phyloP scores from a whole-genome alignment of 2,113 vertebrate genomes.

The Onychorhynchus coronatus region DNA sequence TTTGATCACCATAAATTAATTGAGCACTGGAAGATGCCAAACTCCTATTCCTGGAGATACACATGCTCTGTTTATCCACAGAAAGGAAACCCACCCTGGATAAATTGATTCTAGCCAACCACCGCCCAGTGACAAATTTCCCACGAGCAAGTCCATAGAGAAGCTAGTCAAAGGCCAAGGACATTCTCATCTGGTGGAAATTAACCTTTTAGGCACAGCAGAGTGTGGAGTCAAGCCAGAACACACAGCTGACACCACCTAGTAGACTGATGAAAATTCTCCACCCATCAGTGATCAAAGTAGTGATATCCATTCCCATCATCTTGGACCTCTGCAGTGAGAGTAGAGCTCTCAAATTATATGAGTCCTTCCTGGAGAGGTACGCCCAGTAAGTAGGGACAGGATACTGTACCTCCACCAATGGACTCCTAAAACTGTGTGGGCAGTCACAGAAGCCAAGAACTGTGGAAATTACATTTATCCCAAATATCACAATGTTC shows the following conservation, averaged over 20 bases:
- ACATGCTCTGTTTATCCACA: conserved; percentile 19
- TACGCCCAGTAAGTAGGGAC: neutral
- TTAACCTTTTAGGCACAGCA: conserved; percentile 52
- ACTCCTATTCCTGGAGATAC: neutral
- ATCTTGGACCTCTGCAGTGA: neutral
- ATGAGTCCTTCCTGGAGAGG: conserved; percentile 37
- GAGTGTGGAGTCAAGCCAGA: conserved; percentile 28
- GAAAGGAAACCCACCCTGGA: conserved; percentile 57
- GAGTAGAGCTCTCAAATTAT: neutral
- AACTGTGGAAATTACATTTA: conserved; percentile 45
- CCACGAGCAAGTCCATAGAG: neutral
- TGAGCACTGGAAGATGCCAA: neutral
- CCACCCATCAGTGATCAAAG: conserved; percentile 20
- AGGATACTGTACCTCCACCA: conserved; percentile 25
- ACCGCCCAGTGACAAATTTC: conserved; percentile 16
- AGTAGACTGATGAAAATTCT: conserved; percentile 12
- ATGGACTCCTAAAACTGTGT: neutral
- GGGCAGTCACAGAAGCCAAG: conserved; percentile 30
- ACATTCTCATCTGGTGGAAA: conserved; percentile 35
- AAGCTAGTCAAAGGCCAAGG: conserved; percentile 38
- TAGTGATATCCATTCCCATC: conserved; percentile 41
- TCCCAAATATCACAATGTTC: conserved; percentile 45
- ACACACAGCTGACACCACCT: conserved; percentile 29
- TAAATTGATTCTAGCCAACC: conserved; percentile 3
- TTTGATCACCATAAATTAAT: neutral